phyloP scores from a whole-genome alignment of 2,888 invertebrate genomes.

The Acronicta aceris region DNA sequence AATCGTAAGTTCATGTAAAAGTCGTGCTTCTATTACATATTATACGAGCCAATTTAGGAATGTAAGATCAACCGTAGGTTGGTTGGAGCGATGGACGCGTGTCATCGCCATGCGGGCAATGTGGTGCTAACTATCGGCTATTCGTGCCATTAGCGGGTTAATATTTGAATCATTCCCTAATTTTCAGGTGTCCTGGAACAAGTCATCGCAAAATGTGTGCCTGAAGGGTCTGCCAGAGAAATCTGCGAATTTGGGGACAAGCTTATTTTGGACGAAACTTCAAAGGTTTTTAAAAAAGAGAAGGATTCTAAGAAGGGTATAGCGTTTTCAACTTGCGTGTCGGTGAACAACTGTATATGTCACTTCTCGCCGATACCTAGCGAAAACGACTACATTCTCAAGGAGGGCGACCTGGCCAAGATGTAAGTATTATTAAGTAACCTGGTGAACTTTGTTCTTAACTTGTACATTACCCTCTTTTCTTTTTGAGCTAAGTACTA shows the following conservation, averaged over 20 bases:
- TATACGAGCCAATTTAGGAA: conserved; percentile 14
- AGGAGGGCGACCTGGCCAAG: conserved; percentile 98
- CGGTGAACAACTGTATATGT: conserved; percentile 99
- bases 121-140: conserved; percentile 66
- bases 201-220: conserved; percentile 95
- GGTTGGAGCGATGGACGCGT: conserved; percentile 78
- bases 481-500: conserved; percentile 9
- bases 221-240: conserved; percentile 96
- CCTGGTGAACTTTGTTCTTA: conserved; percentile 28
- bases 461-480: conserved; percentile 8
- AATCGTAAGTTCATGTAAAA: conserved; percentile 93
- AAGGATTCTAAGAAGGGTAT: conserved; percentile 99
- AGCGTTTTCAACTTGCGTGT: conserved; percentile 99
- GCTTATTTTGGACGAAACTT: conserved; percentile 96
- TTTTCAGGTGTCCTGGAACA: conserved; percentile 96
- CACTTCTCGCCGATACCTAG: conserved; percentile 99
- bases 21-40: conserved; percentile 15
- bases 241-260: conserved; percentile 98
- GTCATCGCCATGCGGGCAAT: conserved; percentile 86
- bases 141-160: conserved; percentile 40
- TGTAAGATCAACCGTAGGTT: conserved; percentile 35
- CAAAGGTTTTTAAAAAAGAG: conserved; percentile 99
- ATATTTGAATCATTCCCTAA: conserved; percentile 36
- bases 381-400: conserved; percentile 95
- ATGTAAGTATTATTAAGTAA: conserved; percentile 91